A percentile compares a stretch with the other conserved stretches of the same genome.
Evolutionary conservation across 2,888 invertebrate species (phyloP).

Genomic region (Mimachlamys varia): DNA sequence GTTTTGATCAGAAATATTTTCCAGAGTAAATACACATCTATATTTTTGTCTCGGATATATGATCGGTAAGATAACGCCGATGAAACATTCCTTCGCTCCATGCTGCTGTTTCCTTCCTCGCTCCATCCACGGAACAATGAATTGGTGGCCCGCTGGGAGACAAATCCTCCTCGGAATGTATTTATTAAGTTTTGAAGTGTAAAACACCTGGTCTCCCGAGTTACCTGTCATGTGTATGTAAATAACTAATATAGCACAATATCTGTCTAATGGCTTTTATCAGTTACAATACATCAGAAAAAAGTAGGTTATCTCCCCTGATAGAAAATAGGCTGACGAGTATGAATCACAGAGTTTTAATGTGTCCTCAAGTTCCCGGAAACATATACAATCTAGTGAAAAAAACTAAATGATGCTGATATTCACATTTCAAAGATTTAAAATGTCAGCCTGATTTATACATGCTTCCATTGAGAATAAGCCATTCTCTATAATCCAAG

Average conservation of each 20-base stretch:
- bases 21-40: background rate
- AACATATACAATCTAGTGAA: background rate
- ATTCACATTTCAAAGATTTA: background rate
- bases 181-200: background rate
- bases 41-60: background rate
- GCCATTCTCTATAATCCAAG: background rate
- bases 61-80: background rate
- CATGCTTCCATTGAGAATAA: background rate
- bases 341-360: background rate
- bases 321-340: background rate
- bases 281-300: background rate
- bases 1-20: background rate
- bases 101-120: background rate
- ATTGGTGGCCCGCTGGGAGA: background rate
- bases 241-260: background rate
- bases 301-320: slow-evolving; percentile 14
- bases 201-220: background rate
- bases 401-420: slow-evolving; percentile 20
- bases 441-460: slow-evolving; percentile 9
- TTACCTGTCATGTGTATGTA: background rate
- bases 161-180: background rate
- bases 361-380: background rate
- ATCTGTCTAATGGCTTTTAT: background rate
- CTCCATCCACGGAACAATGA: background rate
- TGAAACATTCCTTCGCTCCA: background rate